Evolutionary conservation across 2,888 invertebrate species (phyloP).

Genomic region (Heliconius hortense): DNA sequence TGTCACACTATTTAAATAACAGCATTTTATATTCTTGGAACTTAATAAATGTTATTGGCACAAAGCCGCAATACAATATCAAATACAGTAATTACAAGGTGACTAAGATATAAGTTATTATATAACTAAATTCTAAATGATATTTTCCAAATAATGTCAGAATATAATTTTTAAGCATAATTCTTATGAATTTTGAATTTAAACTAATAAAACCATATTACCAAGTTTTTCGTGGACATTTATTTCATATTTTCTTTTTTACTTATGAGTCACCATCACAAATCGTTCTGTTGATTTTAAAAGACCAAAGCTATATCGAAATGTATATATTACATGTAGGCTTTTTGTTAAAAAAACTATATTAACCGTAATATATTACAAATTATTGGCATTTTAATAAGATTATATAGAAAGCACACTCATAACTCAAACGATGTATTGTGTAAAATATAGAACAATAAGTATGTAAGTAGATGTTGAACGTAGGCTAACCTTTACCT

Average conservation of each 20-base stretch:
- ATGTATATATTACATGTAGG: too few relatives aligned
- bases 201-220: too few relatives aligned
- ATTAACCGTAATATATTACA: not conserved
- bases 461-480: constrained; percentile 5
- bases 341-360: not conserved
- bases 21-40: not conserved
- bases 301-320: too few relatives aligned
- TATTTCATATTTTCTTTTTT: too few relatives aligned
- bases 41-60: not conserved
- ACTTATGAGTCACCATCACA: too few relatives aligned
- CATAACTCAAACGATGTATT: constrained; percentile 23
- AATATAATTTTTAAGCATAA: not conserved
- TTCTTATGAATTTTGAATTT: too few relatives aligned
- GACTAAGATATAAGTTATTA: not conserved
- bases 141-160: not conserved
- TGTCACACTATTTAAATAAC: not conserved
- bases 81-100: not conserved
- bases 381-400: constrained; percentile 11
- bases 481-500: constrained; percentile 39
- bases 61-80: not conserved
- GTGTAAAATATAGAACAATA: constrained; percentile 27
- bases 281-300: too few relatives aligned
- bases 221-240: too few relatives aligned
- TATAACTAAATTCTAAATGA: not conserved
- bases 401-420: not conserved